Evolutionary conservation across 2,113 vertebrate species (phyloP), one percentile per base, ranked within the genome.

Genomic region (Lepus americanus): DNA sequence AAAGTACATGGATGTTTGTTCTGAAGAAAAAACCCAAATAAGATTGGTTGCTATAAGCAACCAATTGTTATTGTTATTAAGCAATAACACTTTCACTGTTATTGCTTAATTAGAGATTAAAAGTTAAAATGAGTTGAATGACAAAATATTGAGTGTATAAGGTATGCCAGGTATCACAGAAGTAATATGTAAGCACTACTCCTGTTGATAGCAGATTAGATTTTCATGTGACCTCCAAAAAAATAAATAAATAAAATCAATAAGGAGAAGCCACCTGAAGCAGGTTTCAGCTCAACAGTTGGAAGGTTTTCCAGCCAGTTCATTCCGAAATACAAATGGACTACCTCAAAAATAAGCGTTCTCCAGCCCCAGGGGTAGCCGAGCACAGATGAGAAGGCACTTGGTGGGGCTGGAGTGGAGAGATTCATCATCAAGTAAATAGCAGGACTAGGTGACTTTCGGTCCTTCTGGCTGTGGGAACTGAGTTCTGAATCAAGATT

Each of bases 81-180:
- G 36, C 36, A 36, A 36, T 36, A 36, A 39, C 6, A 20, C 74
- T 76, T 87, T 90, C 55, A 70, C n/a, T 63, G 61, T 25, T 36
- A 49, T 23, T 67, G 23, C 12, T 84, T 61, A 51, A 6, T 61
- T 89, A 55, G 61, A 91, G 55, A 93, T 72, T 69, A 70, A 92
- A 85, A 31, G 20, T 39, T 55, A 83, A 59, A 69, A 51, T 23
- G 23, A 76, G 29, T 25, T 79, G n/a, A 89, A 76, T n/a, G 25
- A 77, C 33, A 77, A 78, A 27, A 25, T 4, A 53, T 17, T 23
- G 44, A 59, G 3, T 11, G 5, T 31, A 0, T 66, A 44, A 74
- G 3, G 27, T 36, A 33, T 10, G 53, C 39, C 27, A n/a, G 31
- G 20, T 8, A 39, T 3, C 4, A 1, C 1, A n/a, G 11, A n/a